Conservation (phyloP, 35 echinoderm and acorn worm genomes). For the Amphiura filiformis region DNA sequence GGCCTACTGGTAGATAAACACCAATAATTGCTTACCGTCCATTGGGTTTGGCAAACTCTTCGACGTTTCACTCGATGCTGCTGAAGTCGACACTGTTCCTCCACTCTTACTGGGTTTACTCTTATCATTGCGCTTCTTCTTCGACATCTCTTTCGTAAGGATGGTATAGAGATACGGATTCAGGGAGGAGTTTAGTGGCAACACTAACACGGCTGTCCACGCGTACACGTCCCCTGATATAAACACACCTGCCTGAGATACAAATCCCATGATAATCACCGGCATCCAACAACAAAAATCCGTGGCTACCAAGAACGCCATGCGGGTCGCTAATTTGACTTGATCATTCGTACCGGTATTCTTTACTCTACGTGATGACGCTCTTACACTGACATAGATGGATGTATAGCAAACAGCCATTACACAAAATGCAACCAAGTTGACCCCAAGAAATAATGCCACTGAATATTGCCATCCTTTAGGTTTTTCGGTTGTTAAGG, state of each 20-base stretch:
- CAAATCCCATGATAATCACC: not conserved
- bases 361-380: not conserved
- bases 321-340: not conserved
- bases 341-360: not conserved
- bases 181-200: not conserved
- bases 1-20: not conserved
- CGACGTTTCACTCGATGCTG: too few relatives aligned
- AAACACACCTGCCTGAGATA: not conserved
- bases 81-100: not conserved
- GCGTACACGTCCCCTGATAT: not conserved
- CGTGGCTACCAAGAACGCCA: not conserved
- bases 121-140: not conserved
- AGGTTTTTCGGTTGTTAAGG: not conserved
- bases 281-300: not conserved
- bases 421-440: not conserved
- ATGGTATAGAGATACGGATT: not conserved
- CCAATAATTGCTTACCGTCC: not conserved
- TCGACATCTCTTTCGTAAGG: not conserved
- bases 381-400: not conserved
- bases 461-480: constrained; percentile 5
- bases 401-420: not conserved
- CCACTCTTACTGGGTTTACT: not conserved
- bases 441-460: not conserved
- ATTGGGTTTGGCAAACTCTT: too few relatives aligned
- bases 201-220: not conserved